Evolutionary conservation across 2,113 vertebrate species (phyloP).

Genomic region (Oxyura jamaicensis): DNA sequence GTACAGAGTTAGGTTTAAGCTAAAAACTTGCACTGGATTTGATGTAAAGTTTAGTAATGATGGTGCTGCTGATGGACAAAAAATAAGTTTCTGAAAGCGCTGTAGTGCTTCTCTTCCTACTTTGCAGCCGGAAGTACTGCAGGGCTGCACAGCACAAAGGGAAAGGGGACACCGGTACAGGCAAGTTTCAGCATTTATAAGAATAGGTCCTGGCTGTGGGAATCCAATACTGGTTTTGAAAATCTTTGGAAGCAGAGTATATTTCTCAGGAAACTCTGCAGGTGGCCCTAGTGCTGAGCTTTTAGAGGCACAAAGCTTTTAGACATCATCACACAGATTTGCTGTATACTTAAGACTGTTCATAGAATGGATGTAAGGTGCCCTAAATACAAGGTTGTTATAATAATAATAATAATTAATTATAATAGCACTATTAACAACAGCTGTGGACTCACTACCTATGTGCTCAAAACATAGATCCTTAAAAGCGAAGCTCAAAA

Average conservation of each 20-base stretch:
- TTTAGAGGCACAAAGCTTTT: neutral
- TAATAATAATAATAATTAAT: neutral
- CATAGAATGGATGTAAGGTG: neutral
- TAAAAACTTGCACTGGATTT: neutral
- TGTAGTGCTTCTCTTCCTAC: fast-evolving
- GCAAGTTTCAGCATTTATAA: neutral
- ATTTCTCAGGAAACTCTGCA: slow-evolving; percentile 43
- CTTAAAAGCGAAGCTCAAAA: slow-evolving; percentile 28
- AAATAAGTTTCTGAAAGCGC: neutral
- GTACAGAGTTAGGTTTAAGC: neutral
- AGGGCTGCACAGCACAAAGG: neutral
- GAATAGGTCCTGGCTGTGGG: neutral
- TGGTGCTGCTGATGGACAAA: neutral
- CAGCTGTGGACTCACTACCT: neutral
- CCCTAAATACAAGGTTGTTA: neutral
- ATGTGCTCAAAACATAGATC: neutral
- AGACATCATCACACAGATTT: neutral
- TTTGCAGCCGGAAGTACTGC: neutral
- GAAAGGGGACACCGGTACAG: neutral
- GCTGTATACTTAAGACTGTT: neutral
- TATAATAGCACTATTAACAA: neutral
- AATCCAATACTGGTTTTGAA: neutral
- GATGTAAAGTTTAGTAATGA: neutral
- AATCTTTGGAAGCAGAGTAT: neutral
- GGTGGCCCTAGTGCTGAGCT: neutral